Percentiles rank a stretch among this genome's conserved stretches.
phyloP scores from a whole-genome alignment of 2,888 invertebrate genomes.

The Caenorhabditis sulstoni region DNA sequence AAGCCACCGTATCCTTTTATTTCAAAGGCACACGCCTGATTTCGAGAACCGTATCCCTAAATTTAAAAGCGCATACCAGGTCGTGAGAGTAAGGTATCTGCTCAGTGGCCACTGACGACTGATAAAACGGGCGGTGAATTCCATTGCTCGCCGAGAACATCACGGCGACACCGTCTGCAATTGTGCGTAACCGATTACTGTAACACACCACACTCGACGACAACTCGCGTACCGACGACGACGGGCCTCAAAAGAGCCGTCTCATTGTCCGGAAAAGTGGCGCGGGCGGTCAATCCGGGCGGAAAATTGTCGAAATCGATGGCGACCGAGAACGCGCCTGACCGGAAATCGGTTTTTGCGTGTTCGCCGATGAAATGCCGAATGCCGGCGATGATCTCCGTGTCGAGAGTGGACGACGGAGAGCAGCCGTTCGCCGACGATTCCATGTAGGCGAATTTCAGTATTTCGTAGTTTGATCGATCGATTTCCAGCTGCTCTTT shows the following conservation, averaged over 20 bases:
- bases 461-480: not conserved
- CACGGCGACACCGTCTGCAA: conserved; percentile 50
- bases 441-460: not conserved
- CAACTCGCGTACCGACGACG: conserved; percentile 21
- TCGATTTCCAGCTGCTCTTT: not conserved
- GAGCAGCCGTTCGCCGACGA: not conserved
- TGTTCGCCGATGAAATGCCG: not conserved
- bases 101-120: too few species aligned
- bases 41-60: too few species aligned
- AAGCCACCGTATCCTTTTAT: too few species aligned
- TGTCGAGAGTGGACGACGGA: not conserved
- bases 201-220: too few species aligned
- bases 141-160: conserved; percentile 1
- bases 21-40: too few species aligned
- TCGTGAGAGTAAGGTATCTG: not conserved
- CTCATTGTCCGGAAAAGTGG: too few species aligned
- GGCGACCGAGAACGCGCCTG: conserved; percentile 17
- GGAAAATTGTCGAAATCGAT: conserved; percentile 24
- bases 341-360: not conserved
- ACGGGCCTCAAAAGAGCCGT: conserved; percentile 26
- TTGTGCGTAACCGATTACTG: not conserved
- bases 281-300: conserved; percentile 18
- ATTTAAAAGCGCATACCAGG: not conserved
- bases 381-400: not conserved
- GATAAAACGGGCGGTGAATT: not conserved